Evolutionary conservation across 1,140 invertebrate genomes (phyloP), one percentile per base, ranked within the genome.

Genomic region (Drosophila lacertosa): DNA sequence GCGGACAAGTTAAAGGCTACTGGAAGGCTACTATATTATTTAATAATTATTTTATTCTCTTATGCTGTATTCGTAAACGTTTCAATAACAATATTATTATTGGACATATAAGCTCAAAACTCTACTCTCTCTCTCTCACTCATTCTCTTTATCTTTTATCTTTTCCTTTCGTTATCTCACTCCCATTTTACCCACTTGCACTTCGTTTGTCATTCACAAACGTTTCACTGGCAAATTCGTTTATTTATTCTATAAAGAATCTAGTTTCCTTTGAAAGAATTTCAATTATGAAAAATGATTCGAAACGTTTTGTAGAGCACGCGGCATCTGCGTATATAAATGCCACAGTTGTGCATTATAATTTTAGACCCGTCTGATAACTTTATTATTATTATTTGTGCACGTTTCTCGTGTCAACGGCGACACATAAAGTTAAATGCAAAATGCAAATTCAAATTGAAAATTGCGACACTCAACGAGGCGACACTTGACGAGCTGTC

Each of bases 401-500:
- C 60, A 65, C 45, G 70, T 70, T 69, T 66, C 64, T 48, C 63
- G 33, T 57, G 63, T 60, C 55, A 74, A 53, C 39, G 62, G 18
- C 55, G 62, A 57, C 60, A 74, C 74, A 70, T 57, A 32, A 55
- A 51, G 54, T 62, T 64, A 50, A 79, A 72, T 82, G 78, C 57
- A 60, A 83, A 83, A 83, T 76, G 72, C 72, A 71, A 83, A 83
- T 73, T 78, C 37, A 75, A 76, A 72, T 79, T 79, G 62, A 71
- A 71, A 82, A 83, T 66, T 65, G 80, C 55, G 66, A 76, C 67
- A 62, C 70, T 68, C 48, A 71, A 71, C 33, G 63, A 59, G 45
- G 26, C 68, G 68, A 66, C 62, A 78, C 74, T 71, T 83, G 80
- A 84, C 75, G 76, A 66, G 59, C 67, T 79, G 80, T 76, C 72